Base-by-base conservation (phyloP, 2,888 invertebrate genomes). In the Microchrysa polita region DNA sequence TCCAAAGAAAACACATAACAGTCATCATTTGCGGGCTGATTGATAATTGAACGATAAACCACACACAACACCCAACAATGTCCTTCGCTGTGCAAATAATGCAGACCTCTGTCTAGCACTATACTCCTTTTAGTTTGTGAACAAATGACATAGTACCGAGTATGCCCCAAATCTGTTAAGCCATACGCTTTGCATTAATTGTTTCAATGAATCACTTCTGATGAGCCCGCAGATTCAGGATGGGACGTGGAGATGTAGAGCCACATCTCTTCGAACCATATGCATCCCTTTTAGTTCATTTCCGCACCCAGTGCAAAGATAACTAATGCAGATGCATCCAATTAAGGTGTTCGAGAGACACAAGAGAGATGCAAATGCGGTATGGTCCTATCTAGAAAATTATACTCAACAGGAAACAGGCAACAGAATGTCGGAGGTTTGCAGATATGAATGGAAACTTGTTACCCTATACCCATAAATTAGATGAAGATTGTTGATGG, bases 261-360 rank as follows among this genome's bases (percentile, higher is more conserved):
- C 23, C 14, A 20, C 27, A 23, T 14, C n/a, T n/a, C n/a, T n/a
- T n/a, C n/a, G 20, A 16, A 16, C 22, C 55, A 16, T 22, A 10
- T 18, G 55, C 10, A 9, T 20, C 22, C 59, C 1, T n/a, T n/a
- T n/a, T n/a, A n/a, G n/a, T 23, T 59, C 59, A 22, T 23, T 14
- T 23, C 59, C 20, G 10, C 20, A 16, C 22, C 59, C 59, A 4
- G 59, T n/a, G n/a, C 2, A 14, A 23, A 59, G 65, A 48, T 44
- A 44, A 65, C 65, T 65, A 65, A 65, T 65, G 65, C 65, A 65
- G 44, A 65, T 65, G 44, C 44, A 65, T 65, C 44, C 65, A 65
- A 65, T 65, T 65, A 65, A 65, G 65, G 65, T 44, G 65, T 65
- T 65, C n/a, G n/a, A 65, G 65, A 44, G 44, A 44, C 20, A n/a